phyloP scores from a whole-genome alignment of 1,140 invertebrate genomes.

The Drosophila triauraria region DNA sequence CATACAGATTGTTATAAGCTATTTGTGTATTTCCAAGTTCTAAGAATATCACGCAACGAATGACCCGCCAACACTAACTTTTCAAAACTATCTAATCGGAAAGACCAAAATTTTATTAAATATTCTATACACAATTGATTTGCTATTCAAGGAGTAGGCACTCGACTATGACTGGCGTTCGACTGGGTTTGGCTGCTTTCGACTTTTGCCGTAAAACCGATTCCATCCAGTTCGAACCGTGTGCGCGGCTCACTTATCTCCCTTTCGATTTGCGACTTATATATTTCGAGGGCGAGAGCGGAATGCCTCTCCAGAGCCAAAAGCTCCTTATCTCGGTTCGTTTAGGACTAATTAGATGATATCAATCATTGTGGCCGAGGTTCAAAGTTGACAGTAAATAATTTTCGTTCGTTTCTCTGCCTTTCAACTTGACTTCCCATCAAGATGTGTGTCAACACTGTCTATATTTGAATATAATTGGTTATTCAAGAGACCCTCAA shows the following conservation, averaged over 20 bases:
- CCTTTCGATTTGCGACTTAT: slow-evolving; percentile 51
- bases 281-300: slow-evolving; percentile 48
- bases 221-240: slow-evolving; percentile 37
- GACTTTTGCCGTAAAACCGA: slow-evolving; percentile 35
- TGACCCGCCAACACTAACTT: slow-evolving; percentile 23
- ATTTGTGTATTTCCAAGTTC: slow-evolving; percentile 19
- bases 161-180: slow-evolving; percentile 52
- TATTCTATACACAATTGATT: slow-evolving; percentile 74
- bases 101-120: slow-evolving; percentile 56
- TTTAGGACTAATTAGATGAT: slow-evolving; percentile 48
- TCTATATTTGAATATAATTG: slow-evolving; percentile 31
- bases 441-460: slow-evolving; percentile 47
- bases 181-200: slow-evolving; percentile 35
- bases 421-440: slow-evolving; percentile 24
- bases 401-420: not conserved
- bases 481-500: slow-evolving; percentile 42
- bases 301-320: slow-evolving; percentile 36
- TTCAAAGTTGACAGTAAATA: slow-evolving; percentile 22
- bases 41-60: slow-evolving; percentile 42
- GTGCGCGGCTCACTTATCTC: slow-evolving; percentile 48
- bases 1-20: slow-evolving; percentile 29
- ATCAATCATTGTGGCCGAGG: slow-evolving; percentile 31
- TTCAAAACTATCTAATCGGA: slow-evolving; percentile 66
- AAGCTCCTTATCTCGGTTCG: slow-evolving; percentile 35
- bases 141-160: slow-evolving; percentile 67